Conservation (phyloP, 1,140 invertebrate genomes). For the Calephelis nemesis region DNA sequence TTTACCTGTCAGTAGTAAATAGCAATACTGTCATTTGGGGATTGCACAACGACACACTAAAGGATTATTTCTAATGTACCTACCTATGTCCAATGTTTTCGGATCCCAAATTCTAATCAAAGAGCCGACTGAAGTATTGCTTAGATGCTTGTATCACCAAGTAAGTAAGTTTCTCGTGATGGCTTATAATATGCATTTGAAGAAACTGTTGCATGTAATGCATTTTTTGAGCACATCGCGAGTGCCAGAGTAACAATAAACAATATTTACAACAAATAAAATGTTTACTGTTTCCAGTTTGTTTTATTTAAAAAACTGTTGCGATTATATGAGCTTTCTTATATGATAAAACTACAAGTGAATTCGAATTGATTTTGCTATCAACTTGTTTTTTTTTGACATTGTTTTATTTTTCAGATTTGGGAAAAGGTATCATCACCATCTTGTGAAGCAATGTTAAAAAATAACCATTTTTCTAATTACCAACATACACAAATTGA, state of each 20-base stretch:
- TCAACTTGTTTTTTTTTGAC: no score
- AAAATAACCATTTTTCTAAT: no score
- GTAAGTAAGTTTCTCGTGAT: constrained; percentile 10
- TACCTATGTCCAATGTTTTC: background rate
- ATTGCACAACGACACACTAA: background rate
- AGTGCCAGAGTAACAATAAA: constrained; percentile 72
- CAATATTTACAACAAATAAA: constrained; percentile 73
- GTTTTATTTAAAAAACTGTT: constrained; percentile 47
- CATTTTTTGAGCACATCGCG: constrained; percentile 54
- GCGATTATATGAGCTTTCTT: no score
- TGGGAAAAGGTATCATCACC: no score
- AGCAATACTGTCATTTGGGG: background rate
- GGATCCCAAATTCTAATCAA: background rate
- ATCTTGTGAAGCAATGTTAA: no score
- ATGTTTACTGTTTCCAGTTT: constrained; percentile 71
- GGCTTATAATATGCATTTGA: constrained; percentile 4
- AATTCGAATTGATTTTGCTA: no score
- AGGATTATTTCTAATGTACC: background rate
- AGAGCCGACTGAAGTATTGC: constrained; percentile 12
- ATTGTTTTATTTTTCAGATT: no score
- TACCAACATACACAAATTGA: no score
- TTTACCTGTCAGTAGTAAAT: constrained; percentile 5
- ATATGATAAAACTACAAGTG: no score
- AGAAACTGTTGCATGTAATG: background rate
- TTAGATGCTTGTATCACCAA: constrained; percentile 23